Percentiles rank a stretch among this genome's conserved stretches.
These are phyloP conservation scores for Atlantisia rogersi DNA, from an alignment of 2,113 vertebrate species.

Conservation along the genomic window DNA sequence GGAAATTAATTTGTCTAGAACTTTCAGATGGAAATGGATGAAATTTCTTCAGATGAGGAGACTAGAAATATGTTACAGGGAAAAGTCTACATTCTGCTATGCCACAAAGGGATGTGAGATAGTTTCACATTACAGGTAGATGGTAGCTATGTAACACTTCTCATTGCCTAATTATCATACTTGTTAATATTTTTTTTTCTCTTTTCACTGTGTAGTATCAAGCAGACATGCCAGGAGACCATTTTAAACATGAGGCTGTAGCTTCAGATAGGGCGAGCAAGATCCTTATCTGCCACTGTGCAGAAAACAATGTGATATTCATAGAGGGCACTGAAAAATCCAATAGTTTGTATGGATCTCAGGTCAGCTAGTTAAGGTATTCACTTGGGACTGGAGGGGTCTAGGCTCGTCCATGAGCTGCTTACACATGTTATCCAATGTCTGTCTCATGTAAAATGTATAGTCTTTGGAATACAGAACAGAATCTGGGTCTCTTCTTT, in stretches of 20 bases:
- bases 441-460: constrained; percentile 18
- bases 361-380: not conserved
- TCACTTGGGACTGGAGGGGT: not conserved
- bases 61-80: not conserved
- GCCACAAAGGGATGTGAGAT: not conserved
- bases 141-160: not conserved
- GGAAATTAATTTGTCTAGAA: not conserved
- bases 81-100: not conserved
- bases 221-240: not conserved
- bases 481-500: not conserved
- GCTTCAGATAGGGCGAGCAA: not conserved
- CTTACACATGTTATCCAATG: not conserved
- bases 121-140: not conserved
- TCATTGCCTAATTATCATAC: not conserved
- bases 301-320: not conserved
- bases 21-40: not conserved
- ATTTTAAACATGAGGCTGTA: not conserved
- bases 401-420: not conserved
- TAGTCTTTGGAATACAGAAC: not conserved
- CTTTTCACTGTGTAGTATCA: not conserved
- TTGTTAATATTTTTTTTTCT: not conserved
- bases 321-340: not conserved
- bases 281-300: not conserved
- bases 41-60: not conserved
- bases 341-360: not conserved